Base-by-base conservation (phyloP, 1,140 invertebrate species). In the Ruditapes philippinarum region DNA sequence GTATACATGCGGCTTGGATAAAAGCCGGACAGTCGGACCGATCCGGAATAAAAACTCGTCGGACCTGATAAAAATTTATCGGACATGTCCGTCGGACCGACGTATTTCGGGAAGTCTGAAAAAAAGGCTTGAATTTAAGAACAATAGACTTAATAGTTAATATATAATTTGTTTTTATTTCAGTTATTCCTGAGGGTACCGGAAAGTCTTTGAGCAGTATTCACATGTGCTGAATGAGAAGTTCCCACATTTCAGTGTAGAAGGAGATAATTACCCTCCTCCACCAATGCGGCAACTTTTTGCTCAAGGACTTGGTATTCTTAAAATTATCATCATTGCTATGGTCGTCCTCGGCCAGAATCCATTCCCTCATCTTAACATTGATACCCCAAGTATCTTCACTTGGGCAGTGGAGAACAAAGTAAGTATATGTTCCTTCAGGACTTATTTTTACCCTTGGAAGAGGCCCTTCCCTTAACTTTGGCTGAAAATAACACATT, bases 191-290 rank as follows among this genome's bases (percentile, higher is more conserved):
- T 97, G 97, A 96, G 97, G 97, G 54, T 97, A 97, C 95, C 94
- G 95, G 89, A 96, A 97, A 93, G 97, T 97, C 91, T 97, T 97
- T 97, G 98, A 99, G 93, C 98, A 99, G 94, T 99, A 99, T 97
- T 97, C 97, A 22, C 97, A 97, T 92, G 98, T 99, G 88, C 96
- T 99, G 83, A 97, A 97, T 89, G 97, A 99, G 94, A 98, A 98
- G 95, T 99, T 99, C 96, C 99, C 99, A 42, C 97, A 98, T 94
- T 97, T 99, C 81, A 97, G 97, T 88, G 97, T 99, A 51, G 97
- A 98, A 95, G 99, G 99, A 90, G 97, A 97, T 87, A 99, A 99
- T 93, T 99, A 98, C 96, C 98, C 98, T 94, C 99, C 99, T 79
- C 97, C 98, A 80, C 97, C 97, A 76, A 94, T 97, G 79, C 98